Base-by-base conservation (phyloP, 2,888 invertebrate genomes). In the Scaptomyza reducta region DNA sequence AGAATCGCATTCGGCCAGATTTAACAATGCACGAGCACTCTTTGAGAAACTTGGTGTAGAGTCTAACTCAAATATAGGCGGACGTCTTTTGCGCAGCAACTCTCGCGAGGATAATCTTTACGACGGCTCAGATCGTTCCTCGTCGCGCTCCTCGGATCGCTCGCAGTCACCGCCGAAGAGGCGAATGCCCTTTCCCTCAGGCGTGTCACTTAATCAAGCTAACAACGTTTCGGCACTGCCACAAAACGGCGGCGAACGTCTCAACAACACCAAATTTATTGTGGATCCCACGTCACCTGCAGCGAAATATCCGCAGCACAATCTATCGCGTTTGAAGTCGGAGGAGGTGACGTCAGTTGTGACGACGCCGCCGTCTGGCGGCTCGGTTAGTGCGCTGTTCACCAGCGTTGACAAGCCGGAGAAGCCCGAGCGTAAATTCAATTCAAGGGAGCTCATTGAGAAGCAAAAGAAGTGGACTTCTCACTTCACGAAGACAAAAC, bases 381-480 rank as follows among this genome's bases (percentile, higher is more conserved):
- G 82, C 9, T 74, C 76, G 0, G 83, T 75, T 0, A 79, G 75
- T 18, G 76, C 78, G 1, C 46, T 81, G 7, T 87, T 85, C 13
- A 81, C 85, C 47, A 57, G 49, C 10, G 70, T 38, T 16, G 94
- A 94, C 54, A 96, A 96, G 90, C 96, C 96, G 0, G 96, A 96
- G 86, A 96, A 96, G 91, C 96, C 96, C 3, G 97, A 97, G 90
- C 93, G 96, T 59, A 95, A 96, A 87, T 95, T 96, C 84, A 95
- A 94, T 86, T 96, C 96, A 70, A 95, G 96, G 78, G 97, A 97
- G 91, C 93, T 97, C 58, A 97, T 97, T 78, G 97, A 97, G 91
- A 96, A 97, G 88, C 97, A 97, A 90, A 95, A 95, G 89, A 97
- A 97, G 92, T 97, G 97, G 97, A 97, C 97, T 31, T 96, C 96